Evolutionary conservation across 2,888 invertebrate genomes (phyloP), one percentile per base, ranked within the genome.

Genomic region (Amphipoea lucens): DNA sequence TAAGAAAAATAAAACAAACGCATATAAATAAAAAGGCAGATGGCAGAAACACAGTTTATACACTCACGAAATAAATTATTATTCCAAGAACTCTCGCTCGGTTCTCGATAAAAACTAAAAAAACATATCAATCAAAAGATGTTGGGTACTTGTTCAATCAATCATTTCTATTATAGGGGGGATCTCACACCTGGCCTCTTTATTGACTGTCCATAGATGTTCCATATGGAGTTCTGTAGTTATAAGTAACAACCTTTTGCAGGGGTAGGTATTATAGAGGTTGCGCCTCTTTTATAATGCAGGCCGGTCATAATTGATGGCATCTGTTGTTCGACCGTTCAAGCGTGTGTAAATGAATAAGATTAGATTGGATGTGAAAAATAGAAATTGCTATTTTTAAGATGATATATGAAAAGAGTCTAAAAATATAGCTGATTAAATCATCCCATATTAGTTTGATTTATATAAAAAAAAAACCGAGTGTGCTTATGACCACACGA

Each of bases 141-240:
- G 29, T 29, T 29, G 29, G 29, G 29, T 29, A 79, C 54, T 76
- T 70, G 17, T 54, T 74, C 79, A 76, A 79, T 83, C 84, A 79
- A 79, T 79, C 76, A 83, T 74, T 29, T 60, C 17, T 60, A 67
- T 51, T 60, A 67, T 51, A 20, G 51, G 60, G n/a, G 17, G 20
- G 60, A 60, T 29, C 29, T 29, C 62, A 62, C 78, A 65, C 63
- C 48, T 70, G 36, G 66, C 48, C 48, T 48, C 67, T 70, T 48
- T 63, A 60, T 69, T 45, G 29, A 42, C 17, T 65, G 20, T 23
- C 45, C 17, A 66, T 36, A 20, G n/a, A 67, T 45, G 7, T 45
- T 66, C 60, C 45, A 63, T 14, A 20, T 36, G 23, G 36, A 51
- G 40, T 57, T 63, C 0, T 63, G 20, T 17, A 36, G 14, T n/a